Conservation (phyloP, 2,797 vertebrate genomes). For the Ctenosaura bakeri region DNA sequence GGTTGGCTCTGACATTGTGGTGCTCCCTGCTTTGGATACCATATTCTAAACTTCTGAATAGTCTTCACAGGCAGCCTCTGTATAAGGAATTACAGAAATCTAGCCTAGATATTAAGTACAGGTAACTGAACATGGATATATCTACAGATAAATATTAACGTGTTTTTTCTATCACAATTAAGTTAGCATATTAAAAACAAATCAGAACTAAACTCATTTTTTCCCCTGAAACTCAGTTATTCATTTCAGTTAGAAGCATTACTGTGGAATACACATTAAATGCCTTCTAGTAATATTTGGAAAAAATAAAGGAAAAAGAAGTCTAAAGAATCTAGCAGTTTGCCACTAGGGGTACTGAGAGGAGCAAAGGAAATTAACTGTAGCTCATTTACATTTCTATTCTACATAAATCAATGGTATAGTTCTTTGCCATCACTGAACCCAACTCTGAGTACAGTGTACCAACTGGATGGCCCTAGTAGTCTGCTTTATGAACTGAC, state of each 20-base stretch:
- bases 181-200: neutral
- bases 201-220: neutral
- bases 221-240: neutral
- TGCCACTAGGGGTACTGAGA: neutral
- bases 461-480: too few relatives aligned
- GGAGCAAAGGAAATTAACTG: neutral
- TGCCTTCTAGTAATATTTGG: neutral
- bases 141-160: neutral
- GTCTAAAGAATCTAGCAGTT: neutral
- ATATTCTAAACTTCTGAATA: neutral
- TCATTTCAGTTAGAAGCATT: neutral
- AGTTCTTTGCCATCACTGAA: too few relatives aligned
- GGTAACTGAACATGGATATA: neutral
- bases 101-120: neutral
- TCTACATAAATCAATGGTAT: too few relatives aligned
- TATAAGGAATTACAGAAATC: neutral
- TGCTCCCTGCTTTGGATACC: too few relatives aligned
- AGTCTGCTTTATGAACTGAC: too few relatives aligned
- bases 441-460: too few relatives aligned
- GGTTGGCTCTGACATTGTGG: too few relatives aligned
- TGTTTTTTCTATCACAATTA: neutral
- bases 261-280: neutral
- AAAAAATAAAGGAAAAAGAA: neutral
- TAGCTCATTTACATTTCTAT: neutral
- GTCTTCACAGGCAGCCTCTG: neutral